Percentiles rank a stretch among this genome's conserved stretches.
Evolutionary conservation across 2,888 invertebrate genomes (phyloP).

Genomic region (Yponomeuta malinellus): DNA sequence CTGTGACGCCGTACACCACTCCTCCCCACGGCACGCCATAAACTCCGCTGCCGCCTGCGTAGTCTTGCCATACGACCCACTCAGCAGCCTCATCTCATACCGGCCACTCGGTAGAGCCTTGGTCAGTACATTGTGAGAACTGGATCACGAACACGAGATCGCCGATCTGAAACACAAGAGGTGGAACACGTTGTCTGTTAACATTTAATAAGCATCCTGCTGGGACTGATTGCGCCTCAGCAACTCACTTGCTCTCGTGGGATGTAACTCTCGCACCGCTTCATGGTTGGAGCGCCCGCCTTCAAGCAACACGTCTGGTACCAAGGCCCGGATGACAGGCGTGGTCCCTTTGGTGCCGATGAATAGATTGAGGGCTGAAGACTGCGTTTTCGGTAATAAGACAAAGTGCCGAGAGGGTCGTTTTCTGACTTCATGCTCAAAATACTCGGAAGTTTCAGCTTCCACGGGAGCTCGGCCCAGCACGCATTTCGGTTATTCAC

Average conservation of each 20-base stretch:
- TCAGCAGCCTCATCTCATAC: not conserved
- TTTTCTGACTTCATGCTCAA: too few species aligned
- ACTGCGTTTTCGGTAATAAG: not conserved
- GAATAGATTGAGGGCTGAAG: not conserved
- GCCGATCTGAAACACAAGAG: not conserved
- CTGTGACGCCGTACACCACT: not conserved
- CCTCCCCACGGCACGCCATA: not conserved
- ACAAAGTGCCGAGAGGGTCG: too few species aligned
- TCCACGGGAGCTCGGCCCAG: too few species aligned
- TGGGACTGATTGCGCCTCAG: not conserved
- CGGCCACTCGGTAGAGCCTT: too few species aligned
- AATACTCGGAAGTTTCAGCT: too few species aligned
- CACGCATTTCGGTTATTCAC: too few species aligned
- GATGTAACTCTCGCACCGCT: too few species aligned
- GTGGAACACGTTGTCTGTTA: not conserved
- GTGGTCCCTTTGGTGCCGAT: constrained; percentile 2
- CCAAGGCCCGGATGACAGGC: not conserved
- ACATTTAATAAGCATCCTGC: not conserved
- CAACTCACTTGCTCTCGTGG: too few species aligned
- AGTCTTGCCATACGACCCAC: not conserved
- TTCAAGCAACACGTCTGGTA: not conserved
- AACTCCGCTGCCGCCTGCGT: not conserved
- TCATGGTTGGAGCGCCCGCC: not conserved
- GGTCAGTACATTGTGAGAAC: not conserved
- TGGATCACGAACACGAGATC: not conserved